phyloP scores from a whole-genome alignment of 2,888 invertebrate genomes.

The Drosophila macrospina region DNA sequence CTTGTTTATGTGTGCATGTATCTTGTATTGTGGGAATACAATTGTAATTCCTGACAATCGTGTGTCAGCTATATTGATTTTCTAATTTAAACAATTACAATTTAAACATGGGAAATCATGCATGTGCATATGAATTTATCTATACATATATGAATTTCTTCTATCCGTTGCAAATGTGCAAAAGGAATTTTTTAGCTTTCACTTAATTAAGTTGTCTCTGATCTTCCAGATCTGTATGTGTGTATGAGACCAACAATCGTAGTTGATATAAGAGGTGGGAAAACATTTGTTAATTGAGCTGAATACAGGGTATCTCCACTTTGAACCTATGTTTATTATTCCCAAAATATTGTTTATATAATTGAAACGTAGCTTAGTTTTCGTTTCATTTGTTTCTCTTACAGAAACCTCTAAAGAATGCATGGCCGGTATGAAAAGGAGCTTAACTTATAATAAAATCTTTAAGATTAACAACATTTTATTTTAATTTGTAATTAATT shows the following conservation, averaged over 20 bases:
- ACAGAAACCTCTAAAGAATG: conserved; percentile 49
- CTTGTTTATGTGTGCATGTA: conserved; percentile 17
- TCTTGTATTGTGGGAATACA: conserved; percentile 38
- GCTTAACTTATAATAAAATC: not conserved
- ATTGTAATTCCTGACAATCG: conserved; percentile 45
- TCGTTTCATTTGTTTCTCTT: conserved; percentile 28
- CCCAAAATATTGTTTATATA: no score
- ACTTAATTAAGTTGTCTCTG: no score
- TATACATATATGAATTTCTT: not conserved
- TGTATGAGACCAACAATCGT: no score
- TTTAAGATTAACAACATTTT: not conserved
- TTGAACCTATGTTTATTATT: no score
- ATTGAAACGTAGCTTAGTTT: conserved; percentile 7
- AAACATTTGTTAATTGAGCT: no score
- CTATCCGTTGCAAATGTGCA: not conserved
- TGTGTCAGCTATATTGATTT: conserved; percentile 67
- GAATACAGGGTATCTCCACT: no score
- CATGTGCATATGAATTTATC: conserved; percentile 10
- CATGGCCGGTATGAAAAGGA: conserved; percentile 64
- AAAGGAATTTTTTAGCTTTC: no score
- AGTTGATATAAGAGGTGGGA: no score
- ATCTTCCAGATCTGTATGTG: no score
- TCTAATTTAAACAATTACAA: conserved; percentile 53
- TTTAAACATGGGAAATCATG: conserved; percentile 30
- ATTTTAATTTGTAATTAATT: not conserved